Percentiles rank a stretch among this genome's conserved stretches.
Evolutionary conservation across 2,113 vertebrate species (phyloP).

Genomic region (Crotalus helleri): DNA sequence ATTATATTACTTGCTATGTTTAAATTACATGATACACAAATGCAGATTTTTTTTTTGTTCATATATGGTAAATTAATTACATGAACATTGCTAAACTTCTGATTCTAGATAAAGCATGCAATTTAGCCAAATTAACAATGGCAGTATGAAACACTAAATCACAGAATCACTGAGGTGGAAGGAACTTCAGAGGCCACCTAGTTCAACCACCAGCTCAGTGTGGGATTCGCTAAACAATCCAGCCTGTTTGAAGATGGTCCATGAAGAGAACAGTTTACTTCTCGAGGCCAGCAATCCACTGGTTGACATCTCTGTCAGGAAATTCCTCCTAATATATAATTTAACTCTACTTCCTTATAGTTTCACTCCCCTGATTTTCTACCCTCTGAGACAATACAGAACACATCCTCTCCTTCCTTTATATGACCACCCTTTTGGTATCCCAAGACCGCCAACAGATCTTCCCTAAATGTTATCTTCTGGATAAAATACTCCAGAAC

Average conservation of each 20-base stretch:
- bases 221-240: neutral
- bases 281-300: neutral
- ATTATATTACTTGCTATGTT: too few relatives aligned
- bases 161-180: neutral
- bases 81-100: too few relatives aligned
- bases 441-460: neutral
- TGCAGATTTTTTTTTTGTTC: neutral
- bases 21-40: neutral
- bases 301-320: neutral
- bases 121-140: neutral
- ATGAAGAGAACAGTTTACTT: neutral
- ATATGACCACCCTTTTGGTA: neutral
- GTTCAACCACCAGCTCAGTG: neutral
- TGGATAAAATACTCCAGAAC: neutral
- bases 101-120: too few relatives aligned
- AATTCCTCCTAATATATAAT: neutral
- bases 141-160: neutral
- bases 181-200: neutral
- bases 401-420: neutral
- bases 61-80: neutral
- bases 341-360: neutral
- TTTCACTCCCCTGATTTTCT: neutral
- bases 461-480: neutral
- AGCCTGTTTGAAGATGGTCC: neutral
- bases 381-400: neutral